Base-by-base conservation (phyloP, 2,888 invertebrate genomes). In the Callinectes sapidus region DNA sequence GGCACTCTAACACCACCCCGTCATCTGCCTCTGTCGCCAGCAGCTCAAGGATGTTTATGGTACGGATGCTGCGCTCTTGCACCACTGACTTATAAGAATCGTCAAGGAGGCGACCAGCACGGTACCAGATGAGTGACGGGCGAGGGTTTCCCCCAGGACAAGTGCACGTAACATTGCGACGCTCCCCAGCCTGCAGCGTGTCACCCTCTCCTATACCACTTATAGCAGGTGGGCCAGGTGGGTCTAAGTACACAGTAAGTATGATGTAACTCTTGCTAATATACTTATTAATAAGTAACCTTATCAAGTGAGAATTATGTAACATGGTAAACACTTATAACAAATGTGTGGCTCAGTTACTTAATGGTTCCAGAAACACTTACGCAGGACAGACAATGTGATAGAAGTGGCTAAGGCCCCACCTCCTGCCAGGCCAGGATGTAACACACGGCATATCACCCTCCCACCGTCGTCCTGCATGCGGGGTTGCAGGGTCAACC, bases 311-410 rank as follows among this genome's bases (percentile, higher is more conserved):
- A 23, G 18, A 61, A 0, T 23, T 61, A 61, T 61, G 5, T 23
- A 61, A 10, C 16, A 61, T 18, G 61, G 61, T 10, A 10, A 48
- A 48, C 10, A 2, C 61, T 61, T 16, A 18, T 61, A 23, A 61
- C 18, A 18, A 18, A 6, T 85, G 42, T 87, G 23, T 39, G 23
- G n/a, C 5, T 23, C 10, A 13, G n/a, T 35, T 14, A 23, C 14
- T 86, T 71, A 10, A 35, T 10, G 1, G 16, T 81, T 32, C 14
- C 35, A 10, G 35, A 35, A 16, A 81, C 2, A 94, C 92, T 91
- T 39, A 94, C 94, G 94, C 14, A 90, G 55, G 54, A 94, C 92
- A 39, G 92, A 90, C 77, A 94, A 93, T 10, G 91, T 94, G 71
- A 93, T 86, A 35, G 93, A 92, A 89, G 93, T 87, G 13, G 91